phyloP scores from a whole-genome alignment of 1,140 invertebrate genomes.

The Paramacrobiotus metropolitanus region DNA sequence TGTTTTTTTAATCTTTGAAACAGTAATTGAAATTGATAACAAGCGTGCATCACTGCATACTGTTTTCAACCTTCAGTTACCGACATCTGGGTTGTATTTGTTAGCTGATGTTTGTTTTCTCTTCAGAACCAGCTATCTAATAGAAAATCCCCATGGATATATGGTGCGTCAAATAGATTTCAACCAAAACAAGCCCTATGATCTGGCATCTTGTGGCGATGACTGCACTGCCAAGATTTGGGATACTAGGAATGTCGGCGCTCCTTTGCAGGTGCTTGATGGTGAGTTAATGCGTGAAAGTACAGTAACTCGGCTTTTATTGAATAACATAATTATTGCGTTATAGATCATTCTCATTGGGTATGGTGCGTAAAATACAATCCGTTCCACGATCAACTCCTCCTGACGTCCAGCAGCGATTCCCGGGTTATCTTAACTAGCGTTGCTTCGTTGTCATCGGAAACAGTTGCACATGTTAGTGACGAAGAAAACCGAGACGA shows the following conservation, averaged over 20 bases:
- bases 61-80: too few relatives aligned
- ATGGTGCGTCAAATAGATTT: constrained; percentile 75
- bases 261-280: constrained; percentile 51
- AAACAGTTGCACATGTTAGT: constrained; percentile 36
- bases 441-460: constrained; percentile 61
- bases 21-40: too few relatives aligned
- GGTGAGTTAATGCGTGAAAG: too few relatives aligned
- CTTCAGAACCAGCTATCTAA: constrained; percentile 33
- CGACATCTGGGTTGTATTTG: too few relatives aligned
- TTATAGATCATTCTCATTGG: constrained; percentile 91
- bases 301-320: too few relatives aligned
- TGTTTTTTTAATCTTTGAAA: not conserved
- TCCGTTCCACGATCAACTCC: constrained; percentile 80
- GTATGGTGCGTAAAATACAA: constrained; percentile 83
- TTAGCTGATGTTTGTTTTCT: not conserved
- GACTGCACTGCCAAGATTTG: constrained; percentile 83
- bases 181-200: constrained; percentile 86
- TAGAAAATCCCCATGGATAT: constrained; percentile 65
- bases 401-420: constrained; percentile 84
- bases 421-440: constrained; percentile 64
- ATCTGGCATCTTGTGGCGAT: constrained; percentile 74
- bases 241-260: constrained; percentile 59
- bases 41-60: too few relatives aligned
- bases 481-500: constrained; percentile 21
- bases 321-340: too few relatives aligned